These are phyloP conservation scores for Gari tellinella DNA, from an alignment of 2,888 invertebrate species.

Conservation along the genomic window DNA sequence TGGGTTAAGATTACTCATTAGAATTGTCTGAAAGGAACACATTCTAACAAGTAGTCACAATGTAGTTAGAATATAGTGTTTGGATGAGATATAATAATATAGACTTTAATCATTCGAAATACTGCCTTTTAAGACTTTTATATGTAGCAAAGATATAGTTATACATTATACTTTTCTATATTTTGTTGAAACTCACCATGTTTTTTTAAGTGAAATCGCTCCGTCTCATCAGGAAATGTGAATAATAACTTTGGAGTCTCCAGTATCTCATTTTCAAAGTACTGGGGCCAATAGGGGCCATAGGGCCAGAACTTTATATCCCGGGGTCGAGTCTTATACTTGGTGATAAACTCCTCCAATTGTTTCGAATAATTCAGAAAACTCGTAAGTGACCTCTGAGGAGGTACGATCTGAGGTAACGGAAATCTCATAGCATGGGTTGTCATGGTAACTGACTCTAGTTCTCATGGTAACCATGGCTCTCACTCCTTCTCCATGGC, in stretches of 20 bases:
- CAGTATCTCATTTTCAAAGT: constrained; percentile 70
- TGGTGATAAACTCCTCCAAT: constrained; percentile 77
- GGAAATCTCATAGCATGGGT: constrained; percentile 45
- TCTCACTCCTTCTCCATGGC: too few species aligned
- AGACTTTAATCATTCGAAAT: too few species aligned
- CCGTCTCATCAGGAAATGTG: constrained; percentile 56
- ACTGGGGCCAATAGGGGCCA: constrained; percentile 81
- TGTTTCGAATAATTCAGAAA: constrained; percentile 75
- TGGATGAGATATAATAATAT: too few species aligned
- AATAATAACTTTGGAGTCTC: constrained; percentile 71
- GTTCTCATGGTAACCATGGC: constrained; percentile 7
- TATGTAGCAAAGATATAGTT: too few species aligned
- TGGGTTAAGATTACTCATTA: too few species aligned
- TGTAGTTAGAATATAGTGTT: too few species aligned
- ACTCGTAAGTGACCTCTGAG: constrained; percentile 59
- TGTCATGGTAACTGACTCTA: constrained; percentile 24
- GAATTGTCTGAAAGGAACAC: too few species aligned
- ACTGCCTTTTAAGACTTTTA: too few species aligned
- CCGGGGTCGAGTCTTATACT: constrained; percentile 76
- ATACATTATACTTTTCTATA: too few species aligned
- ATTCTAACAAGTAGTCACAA: too few species aligned
- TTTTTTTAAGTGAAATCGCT: constrained; percentile 60
- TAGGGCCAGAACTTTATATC: constrained; percentile 83
- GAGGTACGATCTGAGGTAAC: constrained; percentile 32
- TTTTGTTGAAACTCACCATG: constrained; percentile 52